Evolutionary conservation across 2,888 invertebrate species (phyloP), one percentile per base, ranked within the genome.

Genomic region (Nymphalis c-album): DNA sequence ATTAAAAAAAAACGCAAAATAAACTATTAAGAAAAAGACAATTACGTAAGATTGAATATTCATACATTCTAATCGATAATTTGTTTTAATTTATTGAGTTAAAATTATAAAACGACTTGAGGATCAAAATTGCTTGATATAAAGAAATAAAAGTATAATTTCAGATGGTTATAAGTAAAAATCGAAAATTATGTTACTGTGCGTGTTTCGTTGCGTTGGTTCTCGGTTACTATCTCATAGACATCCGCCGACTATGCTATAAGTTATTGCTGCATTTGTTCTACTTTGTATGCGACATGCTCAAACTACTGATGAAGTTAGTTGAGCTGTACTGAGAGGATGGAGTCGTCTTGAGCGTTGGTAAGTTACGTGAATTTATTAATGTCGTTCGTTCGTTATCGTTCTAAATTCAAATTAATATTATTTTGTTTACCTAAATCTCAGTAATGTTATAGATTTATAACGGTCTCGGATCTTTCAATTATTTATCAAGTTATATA

Each of bases 81-180:
- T 22, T 22, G 22, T 22, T 22, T 22, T 22, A 22, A 22, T 22
- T 22, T 22, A 22, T 22, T 31, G 6, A 6, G 6, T 31, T 31
- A 6, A 31, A 31, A 31, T 31, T 31, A 31, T 6, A 6, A 31
- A 31, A 26, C 7, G n/a, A 22, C 53, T 53, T 51, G 7, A 59
- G 46, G 1, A 59, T 2, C 26, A 63, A 55, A 59, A 51, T 62
- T 48, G 22, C 17, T 55, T 48, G 18, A 35, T 48, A 47, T 18
- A 10, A 35, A 66, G 26, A 26, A 51, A 48, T 35, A 31, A 60
- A 61, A 57, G 51, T 63, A 13, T 60, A 35, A 57, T 85, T 86
- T 80, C 90, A 87, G 90, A 91, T 92, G 91, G 83, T 90, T 83
- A 84, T 84, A 81, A 83, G 80, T 83, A 85, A 81, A 75, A 83